A percentile compares a stretch with the other conserved stretches of the same genome.
Conservation (phyloP, 2,113 vertebrate species). For the Syngnathoides biaculeatus region DNA sequence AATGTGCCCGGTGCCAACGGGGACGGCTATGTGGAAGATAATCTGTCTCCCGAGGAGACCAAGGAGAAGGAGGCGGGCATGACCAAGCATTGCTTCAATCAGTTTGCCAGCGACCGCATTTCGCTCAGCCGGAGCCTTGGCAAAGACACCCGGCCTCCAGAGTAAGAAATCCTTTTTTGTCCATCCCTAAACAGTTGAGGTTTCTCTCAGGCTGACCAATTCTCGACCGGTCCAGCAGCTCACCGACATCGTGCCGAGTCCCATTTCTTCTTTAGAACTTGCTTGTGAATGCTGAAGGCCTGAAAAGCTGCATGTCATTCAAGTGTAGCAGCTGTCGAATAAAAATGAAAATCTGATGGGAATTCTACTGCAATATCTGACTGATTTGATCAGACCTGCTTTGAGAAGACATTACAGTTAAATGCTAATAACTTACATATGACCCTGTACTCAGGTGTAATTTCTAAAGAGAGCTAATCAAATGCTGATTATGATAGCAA, state of each 20-base stretch:
- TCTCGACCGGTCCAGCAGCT: constrained; percentile 15
- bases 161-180: constrained; percentile 74
- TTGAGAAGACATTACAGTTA: too few species aligned
- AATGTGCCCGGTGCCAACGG: constrained; percentile 77
- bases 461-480: too few species aligned
- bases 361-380: too few species aligned
- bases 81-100: constrained; percentile 94
- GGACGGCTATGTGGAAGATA: constrained; percentile 74
- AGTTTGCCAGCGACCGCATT: constrained; percentile 91
- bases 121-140: constrained; percentile 90
- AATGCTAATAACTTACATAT: too few species aligned
- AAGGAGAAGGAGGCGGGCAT: constrained; percentile 86
- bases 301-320: not conserved
- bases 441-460: too few species aligned
- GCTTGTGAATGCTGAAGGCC: too few species aligned
- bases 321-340: not conserved
- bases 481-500: too few species aligned
- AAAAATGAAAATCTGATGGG: not conserved
- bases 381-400: not conserved
- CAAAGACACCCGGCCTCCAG: constrained; percentile 87
- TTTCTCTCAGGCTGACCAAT: constrained; percentile 9
- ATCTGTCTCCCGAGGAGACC: constrained; percentile 76
- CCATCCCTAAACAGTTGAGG: not conserved
- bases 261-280: too few species aligned
- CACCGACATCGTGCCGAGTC: not conserved